Evolutionary conservation across 2,797 vertebrate genomes (phyloP).

Genomic region (Enteromius fasciolatus): DNA sequence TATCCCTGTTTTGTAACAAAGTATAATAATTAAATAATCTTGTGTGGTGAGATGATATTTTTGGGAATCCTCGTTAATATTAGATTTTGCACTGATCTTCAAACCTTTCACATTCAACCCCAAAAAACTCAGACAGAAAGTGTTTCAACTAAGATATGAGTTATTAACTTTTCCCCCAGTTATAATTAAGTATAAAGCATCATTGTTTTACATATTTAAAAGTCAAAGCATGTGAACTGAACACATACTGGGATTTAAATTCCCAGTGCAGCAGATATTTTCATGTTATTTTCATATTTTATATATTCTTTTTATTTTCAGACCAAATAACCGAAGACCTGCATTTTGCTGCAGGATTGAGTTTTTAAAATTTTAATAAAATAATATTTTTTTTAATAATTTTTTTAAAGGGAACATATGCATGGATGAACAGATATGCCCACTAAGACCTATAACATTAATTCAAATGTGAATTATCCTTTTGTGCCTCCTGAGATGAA

Average conservation of each 20-base stretch:
- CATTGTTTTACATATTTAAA: neutral
- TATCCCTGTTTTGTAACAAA: neutral
- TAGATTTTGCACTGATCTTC: neutral
- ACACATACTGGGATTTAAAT: no score
- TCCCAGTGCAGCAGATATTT: neutral
- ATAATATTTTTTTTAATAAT: neutral
- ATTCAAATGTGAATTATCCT: neutral
- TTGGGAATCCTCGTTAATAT: neutral
- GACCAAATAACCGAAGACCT: neutral
- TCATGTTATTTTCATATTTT: neutral
- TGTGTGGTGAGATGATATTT: neutral
- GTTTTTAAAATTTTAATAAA: neutral
- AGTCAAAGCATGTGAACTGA: neutral
- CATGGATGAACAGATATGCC: neutral
- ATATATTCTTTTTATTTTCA: neutral
- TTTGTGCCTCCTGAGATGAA: neutral
- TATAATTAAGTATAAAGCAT: neutral
- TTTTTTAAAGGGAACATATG: neutral
- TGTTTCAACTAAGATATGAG: neutral
- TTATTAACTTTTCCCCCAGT: no score
- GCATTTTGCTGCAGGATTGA: no score
- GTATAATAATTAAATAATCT: neutral
- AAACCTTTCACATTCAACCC: neutral
- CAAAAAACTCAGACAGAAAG: neutral
- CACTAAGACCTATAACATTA: no score